These are phyloP conservation scores for Hypercompe scribonia DNA, from an alignment of 2,888 invertebrate genomes.

Conservation along the genomic window DNA sequence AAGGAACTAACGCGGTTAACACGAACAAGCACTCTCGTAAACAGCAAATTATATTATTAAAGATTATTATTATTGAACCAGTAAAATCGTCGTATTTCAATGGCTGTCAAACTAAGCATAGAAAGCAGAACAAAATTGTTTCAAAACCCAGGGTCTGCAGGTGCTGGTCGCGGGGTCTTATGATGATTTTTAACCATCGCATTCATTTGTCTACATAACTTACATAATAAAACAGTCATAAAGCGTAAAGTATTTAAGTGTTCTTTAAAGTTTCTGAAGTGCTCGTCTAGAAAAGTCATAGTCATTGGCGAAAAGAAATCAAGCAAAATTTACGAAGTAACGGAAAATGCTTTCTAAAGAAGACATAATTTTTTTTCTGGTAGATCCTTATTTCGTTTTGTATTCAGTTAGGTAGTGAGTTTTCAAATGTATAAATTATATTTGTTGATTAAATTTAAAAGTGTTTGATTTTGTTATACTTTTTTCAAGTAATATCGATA, in stretches of 20 bases:
- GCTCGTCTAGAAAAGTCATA: neutral
- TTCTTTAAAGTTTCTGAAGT: neutral
- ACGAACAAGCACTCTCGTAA: slow-evolving; percentile 19
- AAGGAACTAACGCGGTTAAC: slow-evolving; percentile 27
- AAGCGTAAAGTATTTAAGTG: neutral
- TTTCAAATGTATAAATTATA: too few species aligned
- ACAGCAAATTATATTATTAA: slow-evolving; percentile 38
- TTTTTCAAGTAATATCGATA: too few species aligned
- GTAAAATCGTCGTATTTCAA: slow-evolving; percentile 1
- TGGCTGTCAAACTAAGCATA: neutral
- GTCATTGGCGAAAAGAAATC: neutral
- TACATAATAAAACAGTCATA: neutral
- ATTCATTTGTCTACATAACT: neutral
- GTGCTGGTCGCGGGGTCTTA: neutral
- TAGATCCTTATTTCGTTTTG: slow-evolving; percentile 22
- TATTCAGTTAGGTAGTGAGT: slow-evolving; percentile 49
- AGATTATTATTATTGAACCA: slow-evolving; percentile 10
- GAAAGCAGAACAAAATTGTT: neutral
- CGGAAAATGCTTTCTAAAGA: neutral
- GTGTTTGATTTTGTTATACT: too few species aligned
- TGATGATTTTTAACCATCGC: neutral
- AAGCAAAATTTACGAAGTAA: neutral
- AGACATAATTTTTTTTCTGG: neutral
- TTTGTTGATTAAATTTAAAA: too few species aligned
- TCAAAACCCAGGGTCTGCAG: neutral